Percentiles rank a stretch among this genome's conserved stretches.
Conservation (phyloP, 2,888 invertebrate species). For the Lordiphosa andalusiaca region DNA sequence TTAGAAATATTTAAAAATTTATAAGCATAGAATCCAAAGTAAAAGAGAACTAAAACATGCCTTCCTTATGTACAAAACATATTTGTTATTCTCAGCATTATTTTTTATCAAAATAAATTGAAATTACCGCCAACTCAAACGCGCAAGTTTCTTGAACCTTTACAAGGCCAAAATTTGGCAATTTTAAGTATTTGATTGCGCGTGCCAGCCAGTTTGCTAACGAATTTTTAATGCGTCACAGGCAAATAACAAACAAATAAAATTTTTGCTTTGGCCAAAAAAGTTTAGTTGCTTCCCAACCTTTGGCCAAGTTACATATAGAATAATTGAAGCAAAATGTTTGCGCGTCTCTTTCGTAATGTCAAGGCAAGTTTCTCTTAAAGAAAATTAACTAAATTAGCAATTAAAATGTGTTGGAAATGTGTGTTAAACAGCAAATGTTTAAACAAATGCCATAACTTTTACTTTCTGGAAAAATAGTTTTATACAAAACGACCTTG, state of each 20-base stretch:
- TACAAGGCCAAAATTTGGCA: slow-evolving; percentile 46
- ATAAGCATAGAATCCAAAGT: no score
- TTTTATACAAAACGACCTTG: slow-evolving; percentile 30
- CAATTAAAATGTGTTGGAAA: background rate
- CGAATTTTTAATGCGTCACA: slow-evolving; percentile 18
- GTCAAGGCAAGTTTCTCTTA: slow-evolving; percentile 67
- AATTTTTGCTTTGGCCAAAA: slow-evolving; percentile 51
- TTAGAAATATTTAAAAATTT: no score
- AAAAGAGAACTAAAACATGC: no score
- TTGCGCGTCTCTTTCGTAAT: slow-evolving; percentile 69
- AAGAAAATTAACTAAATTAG: slow-evolving; percentile 11
- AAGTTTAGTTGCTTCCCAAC: slow-evolving; percentile 53
- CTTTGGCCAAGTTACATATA: slow-evolving; percentile 31
- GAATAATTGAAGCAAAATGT: slow-evolving; percentile 47
- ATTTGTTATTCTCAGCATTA: background rate
- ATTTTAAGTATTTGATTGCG: slow-evolving; percentile 28
- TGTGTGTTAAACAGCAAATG: background rate
- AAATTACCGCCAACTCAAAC: background rate
- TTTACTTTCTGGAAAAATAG: slow-evolving; percentile 14
- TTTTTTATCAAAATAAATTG: background rate
- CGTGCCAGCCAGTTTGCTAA: slow-evolving; percentile 32
- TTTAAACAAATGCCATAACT: background rate
- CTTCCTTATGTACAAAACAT: background rate
- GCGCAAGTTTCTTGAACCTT: slow-evolving; percentile 50
- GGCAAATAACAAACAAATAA: slow-evolving; percentile 9